Base-by-base conservation (phyloP, 2,888 invertebrate species). In the Ophion ellenae region DNA sequence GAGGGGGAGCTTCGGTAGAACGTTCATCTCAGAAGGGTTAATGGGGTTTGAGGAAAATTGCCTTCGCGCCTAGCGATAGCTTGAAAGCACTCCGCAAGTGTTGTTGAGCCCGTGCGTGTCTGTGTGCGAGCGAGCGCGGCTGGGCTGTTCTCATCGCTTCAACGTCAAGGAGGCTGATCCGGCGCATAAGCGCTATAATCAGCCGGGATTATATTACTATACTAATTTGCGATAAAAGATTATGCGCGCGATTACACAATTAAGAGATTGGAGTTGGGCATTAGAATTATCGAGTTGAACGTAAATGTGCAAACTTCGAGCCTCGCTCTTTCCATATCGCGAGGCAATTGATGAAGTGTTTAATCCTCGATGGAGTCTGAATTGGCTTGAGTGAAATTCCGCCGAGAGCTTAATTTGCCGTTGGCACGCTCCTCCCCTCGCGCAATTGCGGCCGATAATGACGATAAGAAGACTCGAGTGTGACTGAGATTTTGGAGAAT, bases 1-100 rank as follows among this genome's bases (percentile, higher is more conserved):
- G 11, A 74, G 83, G 40, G 79, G 78, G 32, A 69, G 85, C 89
- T 80, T 83, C 88, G 89, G 75, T 85, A 76, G 64, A 74, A 90
- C 90, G 91, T 90, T 90, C 91, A 91, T 91, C 90, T 90, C 85
- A 86, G 87, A 88, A 89, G 91, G 91, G 91, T 92, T 92, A 92
- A 92, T 92, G 92, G 91, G 90, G 91, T 92, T 92, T 90, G 89
- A 90, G 89, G 90, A 89, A 92, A 92, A 92, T 92, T 92, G 90
- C 91, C 85, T 90, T 91, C 89, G 90, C 91, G 89, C 90, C 90
- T 90, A 89, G 88, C 87, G 89, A 89, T 87, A 82, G 86, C 77
- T 88, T 81, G 74, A 85, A 88, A 88, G 85, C 84, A 86, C 87
- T 86, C 70, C 81, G 87, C 81, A 77, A 64, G 67, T 32, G 32